A percentile compares a stretch with the other conserved stretches of the same genome.
These are phyloP conservation scores for Drosophila barbarae DNA, from an alignment of 2,888 invertebrate species.

Conservation along the genomic window DNA sequence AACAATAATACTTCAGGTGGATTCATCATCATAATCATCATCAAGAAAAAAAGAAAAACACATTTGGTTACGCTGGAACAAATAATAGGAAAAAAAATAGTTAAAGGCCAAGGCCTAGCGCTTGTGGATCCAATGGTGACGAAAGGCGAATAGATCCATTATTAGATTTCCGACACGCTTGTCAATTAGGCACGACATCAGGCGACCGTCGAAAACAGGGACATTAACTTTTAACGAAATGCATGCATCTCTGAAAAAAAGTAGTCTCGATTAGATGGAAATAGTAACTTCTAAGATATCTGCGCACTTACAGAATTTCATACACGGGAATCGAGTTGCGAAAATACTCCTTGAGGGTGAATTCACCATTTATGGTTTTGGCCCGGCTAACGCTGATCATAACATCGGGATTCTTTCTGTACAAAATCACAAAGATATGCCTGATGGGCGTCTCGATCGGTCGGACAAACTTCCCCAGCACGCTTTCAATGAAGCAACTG, in stretches of 20 bases:
- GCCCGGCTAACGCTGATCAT: slow-evolving; percentile 49
- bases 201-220: slow-evolving; percentile 50
- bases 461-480: slow-evolving; percentile 47
- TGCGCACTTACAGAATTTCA: slow-evolving; percentile 52
- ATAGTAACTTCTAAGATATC: no score
- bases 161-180: slow-evolving; percentile 53
- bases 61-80: background rate
- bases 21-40: background rate
- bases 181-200: slow-evolving; percentile 43
- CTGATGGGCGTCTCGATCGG: slow-evolving; percentile 44
- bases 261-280: background rate
- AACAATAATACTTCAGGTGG: slow-evolving; percentile 2
- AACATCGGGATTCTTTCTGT: slow-evolving; percentile 45
- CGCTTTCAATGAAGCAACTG: slow-evolving; percentile 33
- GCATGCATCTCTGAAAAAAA: slow-evolving; percentile 43
- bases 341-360: slow-evolving; percentile 55
- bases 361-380: slow-evolving; percentile 26
- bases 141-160: slow-evolving; percentile 61
- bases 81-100: background rate
- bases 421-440: slow-evolving; percentile 51
- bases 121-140: slow-evolving; percentile 59
- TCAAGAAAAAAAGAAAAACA: background rate
- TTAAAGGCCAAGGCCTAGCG: slow-evolving; percentile 5
- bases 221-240: slow-evolving; percentile 28
- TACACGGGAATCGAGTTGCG: slow-evolving; percentile 41